Percentiles rank a stretch among this genome's conserved stretches.
Conservation (phyloP, 2,113 vertebrate genomes). For the Hippocampus guttulatus region DNA sequence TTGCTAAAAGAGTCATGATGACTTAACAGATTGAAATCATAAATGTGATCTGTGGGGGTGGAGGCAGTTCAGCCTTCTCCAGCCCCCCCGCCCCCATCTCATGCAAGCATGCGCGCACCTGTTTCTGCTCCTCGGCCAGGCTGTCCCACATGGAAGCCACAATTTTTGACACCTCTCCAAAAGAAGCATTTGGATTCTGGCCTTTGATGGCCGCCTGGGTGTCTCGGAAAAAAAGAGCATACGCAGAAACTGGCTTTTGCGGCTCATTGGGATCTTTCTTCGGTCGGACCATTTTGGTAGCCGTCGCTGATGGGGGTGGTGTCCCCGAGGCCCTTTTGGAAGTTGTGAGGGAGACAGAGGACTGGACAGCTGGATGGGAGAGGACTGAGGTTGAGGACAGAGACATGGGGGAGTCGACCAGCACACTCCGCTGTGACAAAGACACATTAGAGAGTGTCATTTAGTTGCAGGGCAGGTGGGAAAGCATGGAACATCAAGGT, state of each 20-base stretch:
- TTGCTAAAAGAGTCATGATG: too few species aligned
- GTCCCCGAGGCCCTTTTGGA: slow-evolving; percentile 65
- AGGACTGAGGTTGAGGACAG: slow-evolving; percentile 60
- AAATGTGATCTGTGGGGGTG: too few species aligned
- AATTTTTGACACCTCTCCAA: slow-evolving; percentile 90
- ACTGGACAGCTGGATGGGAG: slow-evolving; percentile 28
- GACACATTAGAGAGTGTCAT: background rate
- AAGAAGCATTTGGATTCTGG: slow-evolving; percentile 89
- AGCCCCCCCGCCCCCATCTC: too few species aligned
- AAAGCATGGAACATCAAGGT: background rate
- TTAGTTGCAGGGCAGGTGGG: slow-evolving; percentile 9
- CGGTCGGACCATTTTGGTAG: slow-evolving; percentile 74
- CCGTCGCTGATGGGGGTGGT: slow-evolving; percentile 7
- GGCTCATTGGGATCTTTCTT: slow-evolving; percentile 92
- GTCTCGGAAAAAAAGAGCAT: slow-evolving; percentile 89
- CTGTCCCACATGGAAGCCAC: slow-evolving; percentile 96
- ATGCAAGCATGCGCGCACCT: slow-evolving; percentile 61
- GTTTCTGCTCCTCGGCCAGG: slow-evolving; percentile 89
- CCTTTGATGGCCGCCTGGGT: slow-evolving; percentile 91
- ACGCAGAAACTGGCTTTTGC: slow-evolving; percentile 87
- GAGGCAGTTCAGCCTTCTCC: too few species aligned
- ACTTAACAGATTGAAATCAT: too few species aligned
- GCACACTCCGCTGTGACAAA: slow-evolving; percentile 61
- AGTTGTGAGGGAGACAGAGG: slow-evolving; percentile 46
- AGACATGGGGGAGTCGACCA: slow-evolving; percentile 69